Conservation (phyloP, 2,888 invertebrate species). For the Lepidonotus clava region DNA sequence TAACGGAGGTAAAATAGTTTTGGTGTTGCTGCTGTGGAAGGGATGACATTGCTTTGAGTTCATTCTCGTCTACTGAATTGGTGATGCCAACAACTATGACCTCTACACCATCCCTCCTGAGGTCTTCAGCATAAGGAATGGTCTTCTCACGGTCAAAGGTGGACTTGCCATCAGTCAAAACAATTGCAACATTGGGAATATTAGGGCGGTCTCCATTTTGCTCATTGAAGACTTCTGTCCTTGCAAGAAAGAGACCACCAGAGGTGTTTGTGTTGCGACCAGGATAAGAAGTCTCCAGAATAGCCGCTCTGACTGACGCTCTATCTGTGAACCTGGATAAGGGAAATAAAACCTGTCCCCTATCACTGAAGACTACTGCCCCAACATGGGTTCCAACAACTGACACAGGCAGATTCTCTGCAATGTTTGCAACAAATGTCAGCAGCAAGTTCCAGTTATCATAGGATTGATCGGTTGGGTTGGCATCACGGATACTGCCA, state of each 20-base stretch:
- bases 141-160: conserved; percentile 21
- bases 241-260: conserved; percentile 22
- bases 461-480: background rate
- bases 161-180: conserved; percentile 58
- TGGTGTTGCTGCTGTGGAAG: background rate
- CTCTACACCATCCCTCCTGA: background rate
- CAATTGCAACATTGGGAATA: conserved; percentile 54
- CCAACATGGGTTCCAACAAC: background rate
- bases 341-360: background rate
- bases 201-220: conserved; percentile 54
- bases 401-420: background rate
- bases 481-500: conserved; percentile 41
- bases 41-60: conserved; percentile 39
- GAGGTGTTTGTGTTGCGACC: conserved; percentile 42
- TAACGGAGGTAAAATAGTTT: conserved; percentile 34
- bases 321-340: background rate
- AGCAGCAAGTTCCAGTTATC: conserved; percentile 45
- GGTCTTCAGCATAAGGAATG: conserved; percentile 18
- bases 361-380: conserved; percentile 13
- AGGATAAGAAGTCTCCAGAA: background rate
- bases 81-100: conserved; percentile 27
- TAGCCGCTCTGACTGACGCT: background rate
- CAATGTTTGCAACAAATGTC: conserved; percentile 19
- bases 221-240: conserved; percentile 18
- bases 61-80: conserved; percentile 11